These are phyloP conservation scores for Dynastes maya DNA, from an alignment of 2,888 invertebrate genomes.

Conservation along the genomic window DNA sequence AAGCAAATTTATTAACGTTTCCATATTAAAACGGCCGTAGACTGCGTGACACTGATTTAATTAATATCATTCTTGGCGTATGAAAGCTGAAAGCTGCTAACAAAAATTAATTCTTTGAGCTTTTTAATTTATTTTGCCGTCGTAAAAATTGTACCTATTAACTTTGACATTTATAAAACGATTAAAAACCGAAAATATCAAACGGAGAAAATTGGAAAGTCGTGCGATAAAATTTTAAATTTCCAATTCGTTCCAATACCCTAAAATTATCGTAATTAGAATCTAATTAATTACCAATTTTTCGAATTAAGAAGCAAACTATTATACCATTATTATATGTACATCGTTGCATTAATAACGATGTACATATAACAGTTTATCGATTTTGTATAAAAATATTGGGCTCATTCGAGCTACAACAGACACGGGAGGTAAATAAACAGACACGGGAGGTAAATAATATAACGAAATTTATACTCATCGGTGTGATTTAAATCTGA, in stretches of 20 bases:
- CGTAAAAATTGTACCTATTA: constrained; percentile 33
- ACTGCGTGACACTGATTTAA: constrained; percentile 41
- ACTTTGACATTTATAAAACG: constrained; percentile 31
- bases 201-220: constrained; percentile 13
- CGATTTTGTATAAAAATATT: too few relatives aligned
- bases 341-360: too few relatives aligned
- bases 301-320: neutral
- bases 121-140: constrained; percentile 38
- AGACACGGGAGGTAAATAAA: too few relatives aligned
- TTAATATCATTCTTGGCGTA: constrained; percentile 43
- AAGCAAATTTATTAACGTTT: constrained; percentile 32
- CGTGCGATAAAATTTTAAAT: neutral
- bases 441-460: too few relatives aligned
- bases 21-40: constrained; percentile 16
- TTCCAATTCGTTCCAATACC: neutral
- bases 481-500: neutral
- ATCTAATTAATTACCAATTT: constrained; percentile 6
- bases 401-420: too few relatives aligned
- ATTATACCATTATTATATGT: too few relatives aligned
- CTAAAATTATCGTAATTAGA: neutral
- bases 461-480: neutral
- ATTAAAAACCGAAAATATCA: constrained; percentile 13
- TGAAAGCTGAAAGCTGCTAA: constrained; percentile 15
- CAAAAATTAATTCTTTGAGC: constrained; percentile 31
- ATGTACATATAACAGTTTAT: neutral